phyloP scores from a whole-genome alignment of 2,797 vertebrate species.

The Sternotherus odoratus region DNA sequence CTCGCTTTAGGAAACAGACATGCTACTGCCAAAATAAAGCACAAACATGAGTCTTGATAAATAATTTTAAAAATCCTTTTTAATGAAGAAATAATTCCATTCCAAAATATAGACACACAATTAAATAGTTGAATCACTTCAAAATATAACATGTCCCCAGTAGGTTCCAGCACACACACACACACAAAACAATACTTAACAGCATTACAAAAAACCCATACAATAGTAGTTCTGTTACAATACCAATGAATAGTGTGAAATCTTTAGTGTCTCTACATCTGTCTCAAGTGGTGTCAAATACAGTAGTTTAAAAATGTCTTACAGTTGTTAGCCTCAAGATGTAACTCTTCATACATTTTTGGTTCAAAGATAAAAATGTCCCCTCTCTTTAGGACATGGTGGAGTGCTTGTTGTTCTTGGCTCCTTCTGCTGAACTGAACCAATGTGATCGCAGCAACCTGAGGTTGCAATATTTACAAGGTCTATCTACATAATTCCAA shows the following conservation, averaged over 20 bases:
- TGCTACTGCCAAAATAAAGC: constrained; percentile 34
- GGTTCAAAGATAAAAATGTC: constrained; percentile 86
- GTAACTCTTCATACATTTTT: constrained; percentile 78
- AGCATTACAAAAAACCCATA: constrained; percentile 87
- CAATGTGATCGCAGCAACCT: constrained; percentile 77
- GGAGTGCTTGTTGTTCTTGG: constrained; percentile 74
- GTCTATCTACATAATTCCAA: constrained; percentile 83
- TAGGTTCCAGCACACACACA: constrained; percentile 83
- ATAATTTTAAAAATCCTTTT: constrained; percentile 87
- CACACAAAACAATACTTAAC: constrained; percentile 88
- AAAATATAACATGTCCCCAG: constrained; percentile 91
- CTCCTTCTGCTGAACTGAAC: constrained; percentile 77
- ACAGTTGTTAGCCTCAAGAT: constrained; percentile 81
- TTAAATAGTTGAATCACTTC: constrained; percentile 91
- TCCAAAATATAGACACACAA: constrained; percentile 92
- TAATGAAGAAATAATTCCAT: constrained; percentile 92
- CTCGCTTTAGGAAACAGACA: neutral
- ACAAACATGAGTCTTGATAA: constrained; percentile 11
- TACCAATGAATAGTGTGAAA: constrained; percentile 85
- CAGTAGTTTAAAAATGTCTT: constrained; percentile 84
- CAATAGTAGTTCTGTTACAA: constrained; percentile 88
- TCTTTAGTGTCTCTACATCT: constrained; percentile 82
- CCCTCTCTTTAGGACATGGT: constrained; percentile 78
- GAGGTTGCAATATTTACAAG: constrained; percentile 83
- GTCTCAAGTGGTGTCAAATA: constrained; percentile 84